Evolutionary conservation across 2,113 vertebrate species (phyloP).

Genomic region (Stomatorhinus ivindoensis): DNA sequence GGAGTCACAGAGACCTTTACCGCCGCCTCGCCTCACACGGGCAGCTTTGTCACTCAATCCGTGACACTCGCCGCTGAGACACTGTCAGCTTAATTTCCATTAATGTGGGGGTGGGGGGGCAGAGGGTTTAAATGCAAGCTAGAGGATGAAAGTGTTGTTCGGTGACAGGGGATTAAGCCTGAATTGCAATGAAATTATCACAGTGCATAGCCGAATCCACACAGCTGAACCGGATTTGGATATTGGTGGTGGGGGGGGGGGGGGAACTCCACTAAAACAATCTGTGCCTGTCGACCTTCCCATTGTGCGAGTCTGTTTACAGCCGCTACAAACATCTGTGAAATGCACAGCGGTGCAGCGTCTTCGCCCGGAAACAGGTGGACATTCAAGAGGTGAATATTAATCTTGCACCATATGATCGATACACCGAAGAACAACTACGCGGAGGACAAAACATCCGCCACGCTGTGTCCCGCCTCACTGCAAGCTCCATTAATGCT

Average conservation of each 20-base stretch:
- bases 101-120: background rate
- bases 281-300: background rate
- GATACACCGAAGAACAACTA: background rate
- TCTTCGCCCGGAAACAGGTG: background rate
- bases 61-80: background rate
- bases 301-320: background rate
- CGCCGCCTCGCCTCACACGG: background rate
- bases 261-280: background rate
- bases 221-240: background rate
- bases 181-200: background rate
- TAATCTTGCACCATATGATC: background rate
- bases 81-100: background rate
- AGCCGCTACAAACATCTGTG: background rate
- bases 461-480: background rate
- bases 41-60: background rate
- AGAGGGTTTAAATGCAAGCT: background rate
- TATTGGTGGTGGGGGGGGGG: background rate
- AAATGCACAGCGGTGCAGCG: background rate
- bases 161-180: conserved; percentile 1
- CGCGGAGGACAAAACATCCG: background rate
- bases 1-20: background rate
- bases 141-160: background rate
- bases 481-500: background rate
- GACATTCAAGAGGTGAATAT: background rate
- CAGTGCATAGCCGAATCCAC: background rate